A percentile compares a stretch with the other conserved stretches of the same genome.
These are phyloP conservation scores for Marmota flaviventris DNA, from an alignment of 2,113 vertebrate species.

Conservation along the genomic window DNA sequence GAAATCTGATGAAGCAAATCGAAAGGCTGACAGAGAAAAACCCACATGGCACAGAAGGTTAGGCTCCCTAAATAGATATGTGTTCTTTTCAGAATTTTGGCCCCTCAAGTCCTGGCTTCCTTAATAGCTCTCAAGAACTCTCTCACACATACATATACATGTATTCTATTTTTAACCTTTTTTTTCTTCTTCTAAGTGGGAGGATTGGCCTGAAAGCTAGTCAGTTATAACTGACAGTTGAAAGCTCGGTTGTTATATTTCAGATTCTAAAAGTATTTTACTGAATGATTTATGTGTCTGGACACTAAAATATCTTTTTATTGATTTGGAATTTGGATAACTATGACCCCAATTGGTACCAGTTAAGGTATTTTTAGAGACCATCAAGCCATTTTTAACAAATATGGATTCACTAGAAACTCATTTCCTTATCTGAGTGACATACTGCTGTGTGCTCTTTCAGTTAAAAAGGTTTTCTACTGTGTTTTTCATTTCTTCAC, in stretches of 20 bases:
- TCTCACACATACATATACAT: neutral
- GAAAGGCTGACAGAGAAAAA: neutral
- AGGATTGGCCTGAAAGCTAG: neutral
- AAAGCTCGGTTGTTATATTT: conserved; percentile 20
- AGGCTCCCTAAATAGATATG: neutral
- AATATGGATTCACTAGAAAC: neutral
- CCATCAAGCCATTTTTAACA: neutral
- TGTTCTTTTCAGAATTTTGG: neutral
- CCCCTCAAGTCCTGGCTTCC: neutral
- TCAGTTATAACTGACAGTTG: neutral
- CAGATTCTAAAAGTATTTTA: conserved; percentile 16
- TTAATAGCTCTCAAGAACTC: neutral
- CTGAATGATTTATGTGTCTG: conserved; percentile 70
- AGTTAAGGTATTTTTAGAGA: conserved; percentile 7
- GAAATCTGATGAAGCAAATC: too few relatives aligned
- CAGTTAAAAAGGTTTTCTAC: neutral
- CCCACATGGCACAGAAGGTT: fast-evolving
- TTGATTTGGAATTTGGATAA: conserved; percentile 56
- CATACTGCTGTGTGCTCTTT: neutral
- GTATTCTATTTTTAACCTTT: neutral
- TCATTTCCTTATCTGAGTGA: neutral
- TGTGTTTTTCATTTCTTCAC: neutral
- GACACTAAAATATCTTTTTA: conserved; percentile 59
- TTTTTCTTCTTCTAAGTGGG: neutral
- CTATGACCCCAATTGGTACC: neutral